Evolutionary conservation across 2,888 invertebrate genomes (phyloP).

Genomic region (Uloborus plumipes): DNA sequence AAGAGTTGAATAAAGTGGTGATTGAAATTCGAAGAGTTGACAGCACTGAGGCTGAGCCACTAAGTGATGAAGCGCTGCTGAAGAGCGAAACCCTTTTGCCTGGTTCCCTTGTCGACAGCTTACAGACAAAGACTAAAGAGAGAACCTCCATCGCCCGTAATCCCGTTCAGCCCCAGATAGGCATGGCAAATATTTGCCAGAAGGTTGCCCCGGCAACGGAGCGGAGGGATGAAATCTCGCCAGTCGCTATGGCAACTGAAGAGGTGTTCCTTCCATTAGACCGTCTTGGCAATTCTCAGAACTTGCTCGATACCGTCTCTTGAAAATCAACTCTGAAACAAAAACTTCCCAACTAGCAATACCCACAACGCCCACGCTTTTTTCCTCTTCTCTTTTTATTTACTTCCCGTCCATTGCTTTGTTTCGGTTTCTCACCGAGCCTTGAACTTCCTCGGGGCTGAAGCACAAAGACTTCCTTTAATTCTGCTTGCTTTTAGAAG

Average conservation of each 20-base stretch:
- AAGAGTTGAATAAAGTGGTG: conserved; percentile 61
- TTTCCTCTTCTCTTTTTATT: no score
- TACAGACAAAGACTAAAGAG: conserved; percentile 48
- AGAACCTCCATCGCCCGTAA: conserved; percentile 52
- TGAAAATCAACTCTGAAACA: conserved; percentile 58
- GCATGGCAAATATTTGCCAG: conserved; percentile 63
- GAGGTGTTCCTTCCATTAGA: conserved; percentile 62
- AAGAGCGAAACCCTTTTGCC: conserved; percentile 50
- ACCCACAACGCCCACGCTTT: not conserved
- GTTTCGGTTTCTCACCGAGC: no score
- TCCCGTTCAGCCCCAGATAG: conserved; percentile 64
- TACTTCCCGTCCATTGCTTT: no score
- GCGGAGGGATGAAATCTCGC: conserved; percentile 62
- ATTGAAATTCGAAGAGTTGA: conserved; percentile 65
- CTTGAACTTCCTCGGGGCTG: no score
- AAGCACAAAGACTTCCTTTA: no score
- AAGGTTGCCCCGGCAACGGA: conserved; percentile 52
- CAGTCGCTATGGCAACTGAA: conserved; percentile 49
- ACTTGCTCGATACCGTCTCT: conserved; percentile 59
- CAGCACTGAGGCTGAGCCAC: conserved; percentile 51
- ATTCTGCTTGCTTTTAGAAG: no score
- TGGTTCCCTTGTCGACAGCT: conserved; percentile 42
- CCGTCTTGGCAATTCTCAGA: conserved; percentile 44
- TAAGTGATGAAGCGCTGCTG: conserved; percentile 61
- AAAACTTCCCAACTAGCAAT: conserved; percentile 51